Evolutionary conservation across 2,888 invertebrate species (phyloP).

Genomic region (Nomada ferruginata): DNA sequence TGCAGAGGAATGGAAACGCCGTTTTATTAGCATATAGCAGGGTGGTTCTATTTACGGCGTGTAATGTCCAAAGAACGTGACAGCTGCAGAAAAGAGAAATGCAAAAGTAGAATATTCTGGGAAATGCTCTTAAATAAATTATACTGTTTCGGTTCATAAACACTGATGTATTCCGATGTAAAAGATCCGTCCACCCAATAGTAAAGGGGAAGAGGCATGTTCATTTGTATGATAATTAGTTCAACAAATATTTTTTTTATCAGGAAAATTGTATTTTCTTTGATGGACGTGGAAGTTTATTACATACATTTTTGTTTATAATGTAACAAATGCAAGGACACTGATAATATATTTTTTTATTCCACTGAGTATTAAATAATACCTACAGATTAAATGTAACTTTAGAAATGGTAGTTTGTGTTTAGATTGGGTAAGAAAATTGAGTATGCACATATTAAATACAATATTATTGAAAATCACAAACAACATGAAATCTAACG

Average conservation of each 20-base stretch:
- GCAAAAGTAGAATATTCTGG: background rate
- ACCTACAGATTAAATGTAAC: too few relatives aligned
- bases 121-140: background rate
- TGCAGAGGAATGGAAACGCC: constrained; percentile 5
- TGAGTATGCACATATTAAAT: too few relatives aligned
- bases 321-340: background rate
- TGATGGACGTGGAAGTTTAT: too few relatives aligned
- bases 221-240: background rate
- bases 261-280: too few relatives aligned
- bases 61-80: constrained; percentile 2
- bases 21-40: constrained; percentile 16
- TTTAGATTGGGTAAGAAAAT: too few relatives aligned
- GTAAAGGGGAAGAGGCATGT: too few relatives aligned
- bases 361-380: too few relatives aligned
- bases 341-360: background rate
- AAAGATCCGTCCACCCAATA: background rate
- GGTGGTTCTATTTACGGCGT: constrained; percentile 1
- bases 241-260: background rate
- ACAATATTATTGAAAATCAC: too few relatives aligned
- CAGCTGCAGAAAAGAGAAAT: background rate
- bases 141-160: constrained; percentile 6
- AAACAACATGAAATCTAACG: too few relatives aligned
- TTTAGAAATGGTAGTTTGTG: too few relatives aligned
- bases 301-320: background rate
- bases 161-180: background rate